phyloP scores from a whole-genome alignment of 2,888 invertebrate genomes.

The Mylabris sibirica region DNA sequence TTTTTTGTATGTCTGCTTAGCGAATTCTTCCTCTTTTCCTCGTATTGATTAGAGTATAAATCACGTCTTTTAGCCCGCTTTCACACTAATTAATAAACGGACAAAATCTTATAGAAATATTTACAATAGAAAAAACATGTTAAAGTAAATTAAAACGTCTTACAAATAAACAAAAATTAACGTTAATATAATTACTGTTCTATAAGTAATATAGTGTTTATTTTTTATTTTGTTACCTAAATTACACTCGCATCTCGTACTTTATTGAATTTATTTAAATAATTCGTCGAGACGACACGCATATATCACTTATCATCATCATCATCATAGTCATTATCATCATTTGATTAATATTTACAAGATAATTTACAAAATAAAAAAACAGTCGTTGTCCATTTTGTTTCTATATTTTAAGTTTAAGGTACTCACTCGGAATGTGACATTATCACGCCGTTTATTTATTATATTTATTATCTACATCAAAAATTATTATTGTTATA shows the following conservation, averaged over 20 bases:
- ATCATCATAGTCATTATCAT: background rate
- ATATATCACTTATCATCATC: slow-evolving; percentile 22
- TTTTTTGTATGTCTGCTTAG: background rate
- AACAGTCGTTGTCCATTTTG: slow-evolving; percentile 10
- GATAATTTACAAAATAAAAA: slow-evolving; percentile 7
- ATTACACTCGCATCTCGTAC: slow-evolving; percentile 51
- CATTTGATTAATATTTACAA: background rate
- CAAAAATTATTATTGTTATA: slow-evolving; percentile 33
- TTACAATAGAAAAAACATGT: slow-evolving; percentile 44
- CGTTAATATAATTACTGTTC: slow-evolving; percentile 26
- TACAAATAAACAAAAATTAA: slow-evolving; percentile 50
- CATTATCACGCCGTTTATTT: slow-evolving; percentile 19
- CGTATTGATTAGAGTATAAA: slow-evolving; percentile 46
- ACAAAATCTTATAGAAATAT: slow-evolving; percentile 34
- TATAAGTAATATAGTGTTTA: too few relatives aligned
- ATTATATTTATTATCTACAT: slow-evolving; percentile 23
- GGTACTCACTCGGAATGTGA: slow-evolving; percentile 49
- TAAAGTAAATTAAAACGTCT: slow-evolving; percentile 32
- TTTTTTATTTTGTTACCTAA: slow-evolving; percentile 25
- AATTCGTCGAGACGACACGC: slow-evolving; percentile 23
- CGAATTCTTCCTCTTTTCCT: background rate
- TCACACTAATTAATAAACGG: slow-evolving; percentile 42
- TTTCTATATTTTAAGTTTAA: slow-evolving; percentile 21
- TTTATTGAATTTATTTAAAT: background rate
- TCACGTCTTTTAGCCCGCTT: slow-evolving; percentile 47